Evolutionary conservation across 1,140 invertebrate genomes (phyloP), one percentile per base, ranked within the genome.

Genomic region (Ooceraea biroi): DNA sequence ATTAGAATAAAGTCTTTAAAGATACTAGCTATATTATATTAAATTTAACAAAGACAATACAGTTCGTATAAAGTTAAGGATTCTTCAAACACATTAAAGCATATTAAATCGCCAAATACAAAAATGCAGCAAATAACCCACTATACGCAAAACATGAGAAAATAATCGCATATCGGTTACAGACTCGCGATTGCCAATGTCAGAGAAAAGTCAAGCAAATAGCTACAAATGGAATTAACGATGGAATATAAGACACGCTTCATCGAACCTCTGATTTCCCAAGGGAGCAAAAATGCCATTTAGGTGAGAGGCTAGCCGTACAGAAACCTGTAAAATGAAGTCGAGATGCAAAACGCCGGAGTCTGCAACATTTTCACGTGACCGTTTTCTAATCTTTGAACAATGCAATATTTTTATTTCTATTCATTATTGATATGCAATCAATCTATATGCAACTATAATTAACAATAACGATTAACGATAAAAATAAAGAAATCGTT

Each of bases 231-330:
- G 83, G 83, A 91, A 91, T 91, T 90, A 91, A 90, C 87, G 73
- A 77, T 63, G 73, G 73, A 25, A 84, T 84, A 86, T 60, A 80
- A 85, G 85, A 89, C 87, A 71, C 77, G 87, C 66, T 87, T 86
- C 77, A 86, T 90, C 87, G 90, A 90, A 91, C 86, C 44, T 50
- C 82, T 91, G 90, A 91, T 91, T 91, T 91, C 90, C 90, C 90
- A 88, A 58, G 61, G 90, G 90, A 57, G 71, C 61, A 66, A 85
- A 83, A 91, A 89, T 90, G 87, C 83, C 83, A 86, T 91, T 91
- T 90, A 90, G 87, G 73, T 78, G 44, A 36, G 46, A 68, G 10
- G 44, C 50, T 69, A 46, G 46, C 69, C 66, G 61, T 36, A 65
- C 71, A 60, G 50, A 60, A 72, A 80, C 63, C 27, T 22, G 50